Percentiles rank a stretch among this genome's conserved stretches.
Conservation (phyloP, 2,888 invertebrate species). For the Drosophila stalkeri region DNA sequence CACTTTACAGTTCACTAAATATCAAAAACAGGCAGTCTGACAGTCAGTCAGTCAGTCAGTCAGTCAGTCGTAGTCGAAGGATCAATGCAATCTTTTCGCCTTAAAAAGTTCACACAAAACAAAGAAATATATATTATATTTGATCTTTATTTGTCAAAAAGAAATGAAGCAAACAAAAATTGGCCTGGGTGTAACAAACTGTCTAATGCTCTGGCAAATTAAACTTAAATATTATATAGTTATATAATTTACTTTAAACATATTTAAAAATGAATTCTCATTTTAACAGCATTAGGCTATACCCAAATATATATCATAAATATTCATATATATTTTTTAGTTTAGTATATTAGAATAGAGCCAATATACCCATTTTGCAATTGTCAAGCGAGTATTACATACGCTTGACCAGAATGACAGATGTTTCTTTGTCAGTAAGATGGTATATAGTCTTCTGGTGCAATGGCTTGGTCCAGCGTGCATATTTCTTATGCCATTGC, state of each 20-base stretch:
- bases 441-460: not conserved
- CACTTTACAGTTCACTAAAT: conserved; percentile 65
- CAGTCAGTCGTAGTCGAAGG: conserved; percentile 5
- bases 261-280: not conserved
- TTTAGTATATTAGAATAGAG: not conserved
- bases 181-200: not conserved
- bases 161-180: conserved; percentile 20
- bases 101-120: conserved; percentile 22
- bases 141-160: conserved; percentile 43
- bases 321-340: not conserved
- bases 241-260: not conserved
- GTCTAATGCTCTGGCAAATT: not conserved
- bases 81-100: conserved; percentile 44
- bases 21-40: conserved; percentile 24
- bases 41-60: not conserved
- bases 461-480: conserved; percentile 15
- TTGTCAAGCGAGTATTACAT: not conserved
- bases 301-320: no score
- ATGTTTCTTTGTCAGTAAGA: conserved; percentile 19
- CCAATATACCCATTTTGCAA: not conserved
- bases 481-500: conserved; percentile 64
- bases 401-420: conserved; percentile 52
- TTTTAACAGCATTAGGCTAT: not conserved
- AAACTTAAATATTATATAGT: no score
- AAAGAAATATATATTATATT: not conserved